phyloP scores from a whole-genome alignment of 2,113 vertebrate species.

The Lampris incognitus region DNA sequence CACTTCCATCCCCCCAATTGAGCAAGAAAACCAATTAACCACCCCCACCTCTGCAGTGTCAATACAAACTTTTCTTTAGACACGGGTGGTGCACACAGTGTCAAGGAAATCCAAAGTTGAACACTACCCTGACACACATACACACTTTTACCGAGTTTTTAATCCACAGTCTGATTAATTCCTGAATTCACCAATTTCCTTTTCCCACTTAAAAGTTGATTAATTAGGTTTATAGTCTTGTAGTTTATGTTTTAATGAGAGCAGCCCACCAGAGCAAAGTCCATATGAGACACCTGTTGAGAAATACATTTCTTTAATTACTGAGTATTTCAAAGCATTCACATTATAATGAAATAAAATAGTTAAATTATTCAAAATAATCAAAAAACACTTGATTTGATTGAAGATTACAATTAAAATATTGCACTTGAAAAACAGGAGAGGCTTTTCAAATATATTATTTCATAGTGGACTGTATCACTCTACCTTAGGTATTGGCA shows the following conservation, averaged over 20 bases:
- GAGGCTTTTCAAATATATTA: too few relatives aligned
- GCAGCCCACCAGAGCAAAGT: conserved; percentile 3
- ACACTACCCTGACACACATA: background rate
- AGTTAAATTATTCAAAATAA: background rate
- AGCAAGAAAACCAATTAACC: conserved; percentile 3
- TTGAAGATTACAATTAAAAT: background rate
- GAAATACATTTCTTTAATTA: conserved; percentile 47
- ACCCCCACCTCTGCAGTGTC: background rate
- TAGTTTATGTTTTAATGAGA: too few relatives aligned
- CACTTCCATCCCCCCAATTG: conserved; percentile 21
- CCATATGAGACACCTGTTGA: background rate
- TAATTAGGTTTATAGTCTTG: too few relatives aligned
- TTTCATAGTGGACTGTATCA: conserved; percentile 22
- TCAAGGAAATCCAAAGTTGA: background rate
- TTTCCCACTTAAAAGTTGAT: too few relatives aligned
- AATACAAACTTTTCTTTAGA: conserved; percentile 3
- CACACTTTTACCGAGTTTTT: too few relatives aligned
- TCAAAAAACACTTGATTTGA: conserved; percentile 24
- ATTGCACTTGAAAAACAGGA: background rate
- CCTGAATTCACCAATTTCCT: too few relatives aligned
- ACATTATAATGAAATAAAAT: conserved; percentile 13
- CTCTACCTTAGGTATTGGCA: background rate
- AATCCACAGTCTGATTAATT: too few relatives aligned
- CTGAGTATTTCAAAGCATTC: conserved; percentile 19
- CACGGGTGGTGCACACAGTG: background rate